A percentile compares a stretch with the other conserved stretches of the same genome.
These are phyloP conservation scores for Vanessa atalanta DNA, from an alignment of 1,140 invertebrate species.

Conservation along the genomic window DNA sequence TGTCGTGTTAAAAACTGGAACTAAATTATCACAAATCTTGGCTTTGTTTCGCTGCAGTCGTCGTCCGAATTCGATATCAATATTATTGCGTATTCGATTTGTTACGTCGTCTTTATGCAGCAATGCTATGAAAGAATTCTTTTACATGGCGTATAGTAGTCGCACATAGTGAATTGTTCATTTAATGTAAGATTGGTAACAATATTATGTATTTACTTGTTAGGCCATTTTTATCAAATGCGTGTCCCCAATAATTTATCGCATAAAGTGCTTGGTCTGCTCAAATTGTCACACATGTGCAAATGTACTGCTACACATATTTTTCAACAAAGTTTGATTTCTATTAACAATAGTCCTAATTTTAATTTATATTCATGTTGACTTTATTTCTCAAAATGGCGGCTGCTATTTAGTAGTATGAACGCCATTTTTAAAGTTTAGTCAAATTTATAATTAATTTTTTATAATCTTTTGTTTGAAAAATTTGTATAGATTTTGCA, in stretches of 20 bases:
- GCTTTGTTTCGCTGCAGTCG: conserved; percentile 72
- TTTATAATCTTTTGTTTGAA: conserved; percentile 25
- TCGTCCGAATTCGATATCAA: conserved; percentile 76
- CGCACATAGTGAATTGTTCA: conserved; percentile 81
- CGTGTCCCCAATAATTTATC: conserved; percentile 67
- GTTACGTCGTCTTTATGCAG: conserved; percentile 78
- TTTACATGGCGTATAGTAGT: conserved; percentile 81
- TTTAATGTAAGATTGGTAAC: conserved; percentile 81
- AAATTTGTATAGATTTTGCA: conserved; percentile 40
- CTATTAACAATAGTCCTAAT: conserved; percentile 3
- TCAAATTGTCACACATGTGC: conserved; percentile 66
- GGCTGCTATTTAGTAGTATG: conserved; percentile 18
- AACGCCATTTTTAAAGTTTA: conserved; percentile 26
- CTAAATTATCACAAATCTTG: conserved; percentile 61
- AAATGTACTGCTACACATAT: conserved; percentile 51
- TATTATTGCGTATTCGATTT: conserved; percentile 73
- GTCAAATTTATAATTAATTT: background rate
- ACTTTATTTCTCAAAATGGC: conserved; percentile 44
- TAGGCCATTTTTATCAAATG: conserved; percentile 70
- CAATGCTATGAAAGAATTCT: conserved; percentile 80
- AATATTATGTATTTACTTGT: conserved; percentile 77
- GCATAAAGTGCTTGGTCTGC: conserved; percentile 70
- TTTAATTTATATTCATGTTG: conserved; percentile 10
- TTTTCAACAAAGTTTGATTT: conserved; percentile 30
- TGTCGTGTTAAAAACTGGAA: conserved; percentile 55